phyloP scores from a whole-genome alignment of 2,113 vertebrate species.

The Reinhardtius hippoglossoides region DNA sequence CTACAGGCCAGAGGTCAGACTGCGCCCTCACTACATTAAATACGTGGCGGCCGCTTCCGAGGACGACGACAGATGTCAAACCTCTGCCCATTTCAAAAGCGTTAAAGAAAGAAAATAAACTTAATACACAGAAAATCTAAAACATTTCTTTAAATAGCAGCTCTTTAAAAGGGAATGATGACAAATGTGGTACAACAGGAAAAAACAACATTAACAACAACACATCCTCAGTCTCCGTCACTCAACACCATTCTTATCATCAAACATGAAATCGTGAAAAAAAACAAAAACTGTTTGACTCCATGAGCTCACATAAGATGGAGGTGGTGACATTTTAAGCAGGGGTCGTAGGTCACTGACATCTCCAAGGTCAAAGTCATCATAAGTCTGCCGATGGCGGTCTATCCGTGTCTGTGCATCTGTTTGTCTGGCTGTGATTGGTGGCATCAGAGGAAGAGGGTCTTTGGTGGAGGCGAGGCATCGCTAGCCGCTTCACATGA shows the following conservation, averaged over 20 bases:
- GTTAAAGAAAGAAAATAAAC: slow-evolving; percentile 62
- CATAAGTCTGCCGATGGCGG: slow-evolving; percentile 31
- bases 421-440: slow-evolving; percentile 56
- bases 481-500: slow-evolving; percentile 41
- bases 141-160: slow-evolving; percentile 82
- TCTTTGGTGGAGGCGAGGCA: slow-evolving; percentile 64
- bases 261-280: slow-evolving; percentile 39
- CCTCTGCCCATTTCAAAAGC: slow-evolving; percentile 63
- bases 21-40: slow-evolving; percentile 31
- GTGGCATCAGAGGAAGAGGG: slow-evolving; percentile 56
- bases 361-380: slow-evolving; percentile 56
- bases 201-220: slow-evolving; percentile 50
- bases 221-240: slow-evolving; percentile 31
- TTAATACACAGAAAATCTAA: slow-evolving; percentile 43
- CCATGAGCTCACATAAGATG: slow-evolving; percentile 43
- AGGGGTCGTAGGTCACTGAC: slow-evolving; percentile 60
- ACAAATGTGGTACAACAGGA: slow-evolving; percentile 69
- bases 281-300: slow-evolving; percentile 50
- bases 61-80: slow-evolving; percentile 30
- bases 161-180: slow-evolving; percentile 79
- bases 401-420: slow-evolving; percentile 55
- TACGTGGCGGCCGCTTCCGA: background rate
- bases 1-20: slow-evolving; percentile 64
- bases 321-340: slow-evolving; percentile 61
- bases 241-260: slow-evolving; percentile 29